Evolutionary conservation across 2,888 invertebrate species (phyloP), one percentile per base, ranked within the genome.

Genomic region (Bellardia pandia): DNA sequence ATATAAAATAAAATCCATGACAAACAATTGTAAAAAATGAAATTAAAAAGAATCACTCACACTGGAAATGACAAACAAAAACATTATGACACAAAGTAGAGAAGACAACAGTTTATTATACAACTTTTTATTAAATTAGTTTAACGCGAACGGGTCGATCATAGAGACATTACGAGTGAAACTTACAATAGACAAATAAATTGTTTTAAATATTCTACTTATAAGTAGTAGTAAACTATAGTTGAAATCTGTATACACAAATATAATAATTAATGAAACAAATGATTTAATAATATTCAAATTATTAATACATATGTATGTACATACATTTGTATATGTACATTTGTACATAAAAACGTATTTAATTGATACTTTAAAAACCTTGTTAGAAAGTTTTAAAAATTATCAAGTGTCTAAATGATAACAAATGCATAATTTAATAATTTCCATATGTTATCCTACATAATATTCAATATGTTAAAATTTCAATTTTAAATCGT

Each of bases 51-150:
- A 40, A 51, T 58, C 16, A 33, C 30, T 75, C 56, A 68, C 51
- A 64, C 33, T 72, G 79, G 51, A 69, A 76, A 83, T 60, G 66
- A 51, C 71, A 66, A 74, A 82, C 77, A 60, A 51, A 78, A 77
- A 60, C 37, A 66, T 51, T 66, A 62, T 53, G 9, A 64, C 68
- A 62, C 13, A 48, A 30, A 48, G 56, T 40, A 71, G 72, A 76
- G 71, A 76, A 76, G 71, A 76, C 56, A 79, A 72, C 72, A 77
- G 13, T 77, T 75, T 85, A 68, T 33, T 68, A 84, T 58, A 60
- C 72, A 77, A 87, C 78, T 78, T 23, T 23, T 76, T 78, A 82
- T 78, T 81, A 74, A 85, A 87, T 85, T 85, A 87, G 87, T 87
- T 85, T 82, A 77, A 85, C 72, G 71, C 75, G 77, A 81, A 82